phyloP scores from a whole-genome alignment of 1,140 invertebrate genomes.

The Drosophila kepulauana region DNA sequence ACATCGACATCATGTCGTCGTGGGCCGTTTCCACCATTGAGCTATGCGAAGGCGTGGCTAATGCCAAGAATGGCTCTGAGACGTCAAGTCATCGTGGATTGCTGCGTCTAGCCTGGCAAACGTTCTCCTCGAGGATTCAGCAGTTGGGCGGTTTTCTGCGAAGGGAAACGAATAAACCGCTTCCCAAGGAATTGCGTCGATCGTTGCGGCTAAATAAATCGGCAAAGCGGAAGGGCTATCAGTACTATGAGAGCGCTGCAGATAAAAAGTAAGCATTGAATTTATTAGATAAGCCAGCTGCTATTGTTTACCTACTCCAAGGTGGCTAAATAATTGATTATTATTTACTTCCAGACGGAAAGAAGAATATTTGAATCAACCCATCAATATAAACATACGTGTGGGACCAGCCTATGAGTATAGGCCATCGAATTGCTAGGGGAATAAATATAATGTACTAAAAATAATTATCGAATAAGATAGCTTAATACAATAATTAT shows the following conservation, averaged over 20 bases:
- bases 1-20: conserved; percentile 49
- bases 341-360: conserved; percentile 37
- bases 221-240: conserved; percentile 85
- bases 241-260: conserved; percentile 85
- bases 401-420: conserved; percentile 68
- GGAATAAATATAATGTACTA: neutral
- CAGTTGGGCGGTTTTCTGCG: conserved; percentile 50
- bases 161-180: conserved; percentile 69
- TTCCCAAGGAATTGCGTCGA: conserved; percentile 75
- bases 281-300: conserved; percentile 55
- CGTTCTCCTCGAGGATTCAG: conserved; percentile 54
- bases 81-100: conserved; percentile 33
- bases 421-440: conserved; percentile 52
- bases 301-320: conserved; percentile 33
- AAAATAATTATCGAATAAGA: too few relatives aligned
- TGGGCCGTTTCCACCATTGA: conserved; percentile 66
- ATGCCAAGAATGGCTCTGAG: conserved; percentile 3
- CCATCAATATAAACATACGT: conserved; percentile 63
- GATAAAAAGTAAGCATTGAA: conserved; percentile 85
- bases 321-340: conserved; percentile 15
- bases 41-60: conserved; percentile 37
- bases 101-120: conserved; percentile 60
- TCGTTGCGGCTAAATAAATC: conserved; percentile 80
- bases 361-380: conserved; percentile 58
- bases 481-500: neutral